A percentile compares a stretch with the other conserved stretches of the same genome.
phyloP scores from a whole-genome alignment of 2,797 vertebrate genomes.

The Takifugu ocellatus region DNA sequence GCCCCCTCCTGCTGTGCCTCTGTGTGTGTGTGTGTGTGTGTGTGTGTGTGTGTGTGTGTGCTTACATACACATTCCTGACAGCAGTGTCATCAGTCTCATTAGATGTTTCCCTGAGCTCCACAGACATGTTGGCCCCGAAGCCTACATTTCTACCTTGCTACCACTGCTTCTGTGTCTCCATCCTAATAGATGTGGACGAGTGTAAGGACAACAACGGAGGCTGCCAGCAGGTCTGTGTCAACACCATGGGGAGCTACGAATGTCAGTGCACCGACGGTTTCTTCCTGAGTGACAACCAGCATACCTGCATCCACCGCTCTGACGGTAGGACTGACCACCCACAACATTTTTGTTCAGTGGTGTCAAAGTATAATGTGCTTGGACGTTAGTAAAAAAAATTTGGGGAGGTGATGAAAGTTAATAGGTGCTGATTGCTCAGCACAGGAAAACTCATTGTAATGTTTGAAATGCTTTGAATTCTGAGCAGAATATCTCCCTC shows the following conservation, averaged over 20 bases:
- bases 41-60: background rate
- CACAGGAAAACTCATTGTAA: too few relatives aligned
- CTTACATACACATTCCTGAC: slow-evolving; percentile 38
- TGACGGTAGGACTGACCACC: slow-evolving; percentile 78
- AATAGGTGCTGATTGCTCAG: too few relatives aligned
- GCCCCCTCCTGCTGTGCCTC: background rate
- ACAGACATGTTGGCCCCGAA: slow-evolving; percentile 3
- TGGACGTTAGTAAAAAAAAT: too few relatives aligned
- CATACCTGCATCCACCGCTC: slow-evolving; percentile 98
- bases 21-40: too few relatives aligned
- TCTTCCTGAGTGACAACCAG: slow-evolving; percentile 98
- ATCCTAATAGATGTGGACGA: slow-evolving; percentile 81
- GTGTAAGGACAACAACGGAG: slow-evolving; percentile 93
- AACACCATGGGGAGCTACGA: slow-evolving; percentile 98
- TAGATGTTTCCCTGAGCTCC: slow-evolving; percentile 19
- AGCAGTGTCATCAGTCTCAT: slow-evolving; percentile 29
- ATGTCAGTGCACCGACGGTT: slow-evolving; percentile 89
- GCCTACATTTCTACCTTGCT: slow-evolving; percentile 2
- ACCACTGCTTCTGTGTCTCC: slow-evolving; percentile 7
- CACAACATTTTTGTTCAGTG: background rate
- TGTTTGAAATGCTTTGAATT: too few relatives aligned
- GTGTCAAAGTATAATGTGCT: background rate
- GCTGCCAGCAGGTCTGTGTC: slow-evolving; percentile 95
- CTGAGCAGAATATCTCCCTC: too few relatives aligned
- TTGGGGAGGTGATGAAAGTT: too few relatives aligned